A percentile compares a stretch with the other conserved stretches of the same genome.
phyloP scores from a whole-genome alignment of 2,113 vertebrate species.

The Octodon degus region DNA sequence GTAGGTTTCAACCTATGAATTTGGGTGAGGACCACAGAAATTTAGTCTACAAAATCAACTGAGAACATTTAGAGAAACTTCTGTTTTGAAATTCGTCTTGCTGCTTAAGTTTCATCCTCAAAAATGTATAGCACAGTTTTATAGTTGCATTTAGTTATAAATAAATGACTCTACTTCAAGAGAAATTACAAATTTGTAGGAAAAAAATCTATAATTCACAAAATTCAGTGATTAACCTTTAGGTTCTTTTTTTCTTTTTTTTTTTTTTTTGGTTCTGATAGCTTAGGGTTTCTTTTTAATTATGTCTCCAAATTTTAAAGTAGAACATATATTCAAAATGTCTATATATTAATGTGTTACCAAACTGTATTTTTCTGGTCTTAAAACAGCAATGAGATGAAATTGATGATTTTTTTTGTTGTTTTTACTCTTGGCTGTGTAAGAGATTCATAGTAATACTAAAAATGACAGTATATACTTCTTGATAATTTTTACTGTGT shows the following conservation, averaged over 20 bases:
- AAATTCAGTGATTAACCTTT: conserved; percentile 3
- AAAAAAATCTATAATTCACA: background rate
- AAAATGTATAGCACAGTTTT: conserved; percentile 1
- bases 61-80: conserved; percentile 57
- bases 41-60: conserved; percentile 27
- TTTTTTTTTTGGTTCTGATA: background rate
- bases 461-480: background rate
- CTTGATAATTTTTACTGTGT: background rate
- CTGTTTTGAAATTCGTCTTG: conserved; percentile 34
- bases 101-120: conserved; percentile 49
- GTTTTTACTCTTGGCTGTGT: background rate
- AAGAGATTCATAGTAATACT: background rate
- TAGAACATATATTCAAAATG: background rate
- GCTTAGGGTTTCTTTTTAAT: background rate
- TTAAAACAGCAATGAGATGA: conserved; percentile 31
- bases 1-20: background rate
- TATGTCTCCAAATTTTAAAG: conserved; percentile 32
- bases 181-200: background rate
- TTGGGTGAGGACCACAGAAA: background rate
- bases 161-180: conserved; percentile 3
- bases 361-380: background rate
- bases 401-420: background rate
- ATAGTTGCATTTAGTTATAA: conserved; percentile 24
- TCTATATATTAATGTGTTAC: background rate
- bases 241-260: fast-evolving